Base-by-base conservation (phyloP, 1,140 invertebrate genomes). In the Zaprionus camerounensis region DNA sequence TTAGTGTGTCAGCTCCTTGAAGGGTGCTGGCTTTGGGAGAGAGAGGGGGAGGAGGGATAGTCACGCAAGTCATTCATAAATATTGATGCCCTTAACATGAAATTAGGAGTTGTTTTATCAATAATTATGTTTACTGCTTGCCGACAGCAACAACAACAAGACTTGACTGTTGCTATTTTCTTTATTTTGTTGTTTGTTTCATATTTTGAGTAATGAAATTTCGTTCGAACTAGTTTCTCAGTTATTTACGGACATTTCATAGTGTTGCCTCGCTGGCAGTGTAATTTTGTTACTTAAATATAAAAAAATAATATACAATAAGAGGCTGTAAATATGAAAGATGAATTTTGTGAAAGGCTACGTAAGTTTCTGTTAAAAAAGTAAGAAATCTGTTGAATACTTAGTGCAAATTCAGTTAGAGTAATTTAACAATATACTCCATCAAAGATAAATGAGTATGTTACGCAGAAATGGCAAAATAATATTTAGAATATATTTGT, bases 41-140 rank as follows among this genome's bases (percentile, higher is more conserved):
- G 24, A 31, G 5, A 38, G 63, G 11, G 7, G 3, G 13, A 17
- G 41, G 41, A 17, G 41, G 41, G n/a, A 0, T 13, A 9, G 69
- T 22, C 41, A 68, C 58, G 59, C 72, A 77, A 75, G 75, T 88
- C 78, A 88, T 88, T 88, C 81, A 87, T 87, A 79, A 87, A 84
- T 80, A 56, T 71, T 20, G 56, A 62, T 71, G n/a, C 49, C 58
- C 73, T 80, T 80, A 46, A 70, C 78, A 71, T 81, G 61, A 64
- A 81, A 80, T 88, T 78, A 76, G 62, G 58, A 20, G 64, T 86
- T 91, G 91, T 92, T 92, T 92, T 92, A 90, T 92, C 91, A 92
- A 92, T 92, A 92, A 90, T 81, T 92, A 92, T 92, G 84, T 56
- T 82, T 49, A 55, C 57, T 69, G 61, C 68, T 53, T 71, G 61